Evolutionary conservation across 92 coral and sea anemone species (phyloP).

Genomic region (Metridium senile): DNA sequence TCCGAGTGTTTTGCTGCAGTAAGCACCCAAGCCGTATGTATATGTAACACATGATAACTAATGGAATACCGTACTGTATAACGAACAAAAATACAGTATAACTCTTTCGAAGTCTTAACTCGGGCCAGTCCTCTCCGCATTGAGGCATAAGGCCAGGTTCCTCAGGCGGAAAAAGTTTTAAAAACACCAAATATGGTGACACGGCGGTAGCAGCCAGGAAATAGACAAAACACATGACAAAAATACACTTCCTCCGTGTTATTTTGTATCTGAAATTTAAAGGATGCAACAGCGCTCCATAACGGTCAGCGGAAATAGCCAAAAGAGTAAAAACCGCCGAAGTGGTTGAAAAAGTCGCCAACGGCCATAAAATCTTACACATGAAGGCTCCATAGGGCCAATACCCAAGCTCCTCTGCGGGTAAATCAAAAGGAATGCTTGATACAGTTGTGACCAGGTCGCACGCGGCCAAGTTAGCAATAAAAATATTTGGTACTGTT

Average conservation of each 20-base stretch:
- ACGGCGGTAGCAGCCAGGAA: slow-evolving; percentile 58
- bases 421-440: slow-evolving; percentile 85
- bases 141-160: slow-evolving; percentile 17
- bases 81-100: slow-evolving; percentile 82
- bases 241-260: slow-evolving; percentile 68
- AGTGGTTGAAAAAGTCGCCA: slow-evolving; percentile 82
- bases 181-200: slow-evolving; percentile 60
- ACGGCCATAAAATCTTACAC: slow-evolving; percentile 82
- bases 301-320: slow-evolving; percentile 89
- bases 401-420: slow-evolving; percentile 55
- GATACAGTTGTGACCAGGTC: slow-evolving; percentile 84
- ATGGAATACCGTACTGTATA: slow-evolving; percentile 83
- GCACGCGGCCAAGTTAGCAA: slow-evolving; percentile 91
- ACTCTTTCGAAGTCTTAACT: slow-evolving; percentile 39
- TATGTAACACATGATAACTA: slow-evolving; percentile 65
- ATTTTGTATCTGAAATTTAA: slow-evolving; percentile 73
- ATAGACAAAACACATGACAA: slow-evolving; percentile 54
- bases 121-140: slow-evolving; percentile 83
- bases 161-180: slow-evolving; percentile 19
- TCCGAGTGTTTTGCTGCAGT: slow-evolving; percentile 57
- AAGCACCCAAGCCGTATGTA: slow-evolving; percentile 67
- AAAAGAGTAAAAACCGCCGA: slow-evolving; percentile 87
- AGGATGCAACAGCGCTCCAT: slow-evolving; percentile 80
- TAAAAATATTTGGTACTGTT: slow-evolving; percentile 82
- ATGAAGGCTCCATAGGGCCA: slow-evolving; percentile 87